Percentiles rank a stretch among this genome's conserved stretches.
These are phyloP conservation scores for Acronicta leporina DNA, from an alignment of 2,888 invertebrate species.

Conservation along the genomic window DNA sequence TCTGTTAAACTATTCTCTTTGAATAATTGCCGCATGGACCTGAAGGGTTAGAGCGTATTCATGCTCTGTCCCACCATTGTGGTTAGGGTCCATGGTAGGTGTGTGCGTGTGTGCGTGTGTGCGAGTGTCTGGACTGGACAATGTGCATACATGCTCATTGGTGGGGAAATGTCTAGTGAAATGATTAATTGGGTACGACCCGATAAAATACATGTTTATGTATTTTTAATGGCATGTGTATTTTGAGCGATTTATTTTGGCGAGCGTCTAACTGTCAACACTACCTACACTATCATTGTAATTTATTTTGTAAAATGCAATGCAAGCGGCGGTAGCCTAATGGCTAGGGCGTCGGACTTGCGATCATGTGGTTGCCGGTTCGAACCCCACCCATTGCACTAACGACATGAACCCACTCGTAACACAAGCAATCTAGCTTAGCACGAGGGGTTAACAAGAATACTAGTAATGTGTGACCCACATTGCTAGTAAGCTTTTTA, in stretches of 20 bases:
- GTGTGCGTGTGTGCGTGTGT: conserved; percentile 28
- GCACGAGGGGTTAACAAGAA: too few relatives aligned
- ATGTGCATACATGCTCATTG: conserved; percentile 59
- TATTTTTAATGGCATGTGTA: conserved; percentile 36
- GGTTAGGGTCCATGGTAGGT: conserved; percentile 72
- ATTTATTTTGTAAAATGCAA: neutral
- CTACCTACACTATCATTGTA: neutral
- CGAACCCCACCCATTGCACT: too few relatives aligned
- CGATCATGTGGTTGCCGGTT: too few relatives aligned
- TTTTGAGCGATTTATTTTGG: conserved; percentile 21
- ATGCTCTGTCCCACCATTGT: conserved; percentile 83
- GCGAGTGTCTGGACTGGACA: conserved; percentile 67
- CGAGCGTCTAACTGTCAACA: conserved; percentile 3
- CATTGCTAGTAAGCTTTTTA: too few relatives aligned
- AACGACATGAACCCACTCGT: too few relatives aligned
- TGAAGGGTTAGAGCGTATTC: conserved; percentile 88
- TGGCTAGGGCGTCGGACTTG: too few relatives aligned
- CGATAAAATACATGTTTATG: conserved; percentile 51
- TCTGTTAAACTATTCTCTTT: conserved; percentile 90
- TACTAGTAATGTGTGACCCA: too few relatives aligned
- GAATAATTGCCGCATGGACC: conserved; percentile 89
- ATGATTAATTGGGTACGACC: conserved; percentile 59
- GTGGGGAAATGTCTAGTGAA: conserved; percentile 55
- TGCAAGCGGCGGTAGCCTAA: too few relatives aligned
- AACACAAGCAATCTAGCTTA: too few relatives aligned